These are phyloP conservation scores for Eulemur coronatus DNA, from an alignment of 2,797 vertebrate species.

Conservation along the genomic window DNA sequence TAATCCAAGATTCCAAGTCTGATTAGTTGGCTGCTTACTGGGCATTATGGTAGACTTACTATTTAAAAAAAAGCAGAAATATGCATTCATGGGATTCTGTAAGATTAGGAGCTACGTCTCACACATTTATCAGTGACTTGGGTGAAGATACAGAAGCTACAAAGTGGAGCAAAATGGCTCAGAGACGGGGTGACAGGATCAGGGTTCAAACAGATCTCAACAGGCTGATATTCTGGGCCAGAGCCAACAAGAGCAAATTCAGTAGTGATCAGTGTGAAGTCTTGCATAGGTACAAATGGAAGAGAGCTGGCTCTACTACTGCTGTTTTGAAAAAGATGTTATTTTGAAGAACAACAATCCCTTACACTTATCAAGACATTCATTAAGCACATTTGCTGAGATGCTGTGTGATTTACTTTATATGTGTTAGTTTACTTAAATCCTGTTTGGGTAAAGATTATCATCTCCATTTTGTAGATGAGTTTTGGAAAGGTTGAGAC, in stretches of 20 bases:
- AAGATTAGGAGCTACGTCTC: neutral
- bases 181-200: neutral
- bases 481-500: constrained; percentile 8
- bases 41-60: neutral
- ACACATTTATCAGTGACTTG: neutral
- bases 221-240: neutral
- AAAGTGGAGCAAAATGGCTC: neutral
- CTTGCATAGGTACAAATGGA: neutral
- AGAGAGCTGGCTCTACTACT: neutral
- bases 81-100: neutral
- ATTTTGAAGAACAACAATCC: neutral
- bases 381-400: neutral
- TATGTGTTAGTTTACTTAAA: neutral
- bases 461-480: neutral
- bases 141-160: neutral
- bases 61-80: neutral
- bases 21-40: constrained; percentile 7
- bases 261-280: neutral
- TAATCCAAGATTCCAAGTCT: neutral
- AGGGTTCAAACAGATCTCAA: neutral
- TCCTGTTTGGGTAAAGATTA: neutral
- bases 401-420: neutral
- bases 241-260: neutral
- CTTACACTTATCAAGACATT: neutral
- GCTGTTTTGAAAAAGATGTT: neutral